Conservation (phyloP, 2,113 vertebrate genomes). For the Mobula hypostoma region DNA sequence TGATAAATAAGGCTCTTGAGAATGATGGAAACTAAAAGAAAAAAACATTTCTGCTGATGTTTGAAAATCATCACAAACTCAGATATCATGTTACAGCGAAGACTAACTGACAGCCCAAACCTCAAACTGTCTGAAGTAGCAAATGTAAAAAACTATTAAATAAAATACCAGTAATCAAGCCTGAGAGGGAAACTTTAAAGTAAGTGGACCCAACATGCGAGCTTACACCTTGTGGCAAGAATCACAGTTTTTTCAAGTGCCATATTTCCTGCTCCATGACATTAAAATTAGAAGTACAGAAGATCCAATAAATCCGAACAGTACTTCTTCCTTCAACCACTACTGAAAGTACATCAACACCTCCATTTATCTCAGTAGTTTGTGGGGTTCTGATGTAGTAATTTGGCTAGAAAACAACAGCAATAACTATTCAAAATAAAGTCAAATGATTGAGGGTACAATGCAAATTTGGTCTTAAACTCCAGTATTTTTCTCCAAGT, state of each 20-base stretch:
- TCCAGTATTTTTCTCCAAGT: no score
- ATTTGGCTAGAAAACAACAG: neutral
- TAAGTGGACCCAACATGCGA: no score
- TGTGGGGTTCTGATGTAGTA: neutral
- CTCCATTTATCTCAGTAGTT: neutral
- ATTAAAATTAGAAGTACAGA: neutral
- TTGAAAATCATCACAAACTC: neutral
- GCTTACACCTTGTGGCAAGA: neutral
- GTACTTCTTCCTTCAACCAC: neutral
- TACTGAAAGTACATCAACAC: neutral
- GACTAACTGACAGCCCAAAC: neutral
- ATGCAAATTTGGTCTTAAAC: no score
- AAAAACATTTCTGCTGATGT: neutral
- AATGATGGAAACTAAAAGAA: neutral
- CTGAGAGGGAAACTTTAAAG: neutral
- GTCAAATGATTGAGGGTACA: neutral
- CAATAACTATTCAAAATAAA: neutral
- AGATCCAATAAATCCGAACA: neutral
- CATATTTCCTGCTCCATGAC: neutral
- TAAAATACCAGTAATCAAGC: neutral
- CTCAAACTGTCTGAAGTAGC: neutral
- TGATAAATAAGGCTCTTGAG: conserved; percentile 40
- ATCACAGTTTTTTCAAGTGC: neutral
- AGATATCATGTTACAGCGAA: neutral
- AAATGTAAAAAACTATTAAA: neutral